Base-by-base conservation (phyloP, 2,888 invertebrate genomes). In the Andrena fulva region DNA sequence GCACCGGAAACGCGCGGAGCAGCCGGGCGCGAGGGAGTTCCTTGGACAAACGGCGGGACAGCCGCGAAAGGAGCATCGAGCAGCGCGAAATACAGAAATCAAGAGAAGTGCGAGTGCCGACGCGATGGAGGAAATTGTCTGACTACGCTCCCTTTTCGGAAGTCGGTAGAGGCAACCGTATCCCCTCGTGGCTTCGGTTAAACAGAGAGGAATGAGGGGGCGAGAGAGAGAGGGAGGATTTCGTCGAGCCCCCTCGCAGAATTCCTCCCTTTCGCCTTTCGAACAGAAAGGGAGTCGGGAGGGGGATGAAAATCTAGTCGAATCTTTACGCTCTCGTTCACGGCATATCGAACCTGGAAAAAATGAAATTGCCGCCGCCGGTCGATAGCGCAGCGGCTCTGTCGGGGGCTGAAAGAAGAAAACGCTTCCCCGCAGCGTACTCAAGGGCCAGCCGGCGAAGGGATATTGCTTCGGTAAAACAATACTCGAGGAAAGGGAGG, bases 261-360 rank as follows among this genome's bases (percentile, higher is more conserved):
- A 56, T 63, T 52, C 50, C 42, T 69, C 56, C 75, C 77, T 77
- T 72, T 27, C 63, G 68, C 27, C 62, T 69, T 66, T 35, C 70
- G 67, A 84, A 85, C 82, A 82, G 81, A 54, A 62, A 69, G 77
- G 68, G 76, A 64, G 62, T 16, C 77, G 72, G 72, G 42, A 42
- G 42, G 42, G 76, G 82, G 84, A 86, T 85, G 72, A 76, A 88
- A 90, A 87, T 86, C 84, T 79, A 78, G 85, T 74, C 82, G 77
- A 75, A 79, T 72, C 78, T 87, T 85, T 76, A 62, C 60, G 59
- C 50, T 63, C 52, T 33, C 71, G 42, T 54, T 54, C 74, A 63
- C 59, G 54, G 71, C 60, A 69, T 67, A 70, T 77, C 77, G 72
- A 79, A 75, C 68, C 31, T 68, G 42, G 52, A 48, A 75, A 76